Evolutionary conservation across 2,113 vertebrate species (phyloP), one percentile per base, ranked within the genome.

Genomic region (Malurus melanocephalus): DNA sequence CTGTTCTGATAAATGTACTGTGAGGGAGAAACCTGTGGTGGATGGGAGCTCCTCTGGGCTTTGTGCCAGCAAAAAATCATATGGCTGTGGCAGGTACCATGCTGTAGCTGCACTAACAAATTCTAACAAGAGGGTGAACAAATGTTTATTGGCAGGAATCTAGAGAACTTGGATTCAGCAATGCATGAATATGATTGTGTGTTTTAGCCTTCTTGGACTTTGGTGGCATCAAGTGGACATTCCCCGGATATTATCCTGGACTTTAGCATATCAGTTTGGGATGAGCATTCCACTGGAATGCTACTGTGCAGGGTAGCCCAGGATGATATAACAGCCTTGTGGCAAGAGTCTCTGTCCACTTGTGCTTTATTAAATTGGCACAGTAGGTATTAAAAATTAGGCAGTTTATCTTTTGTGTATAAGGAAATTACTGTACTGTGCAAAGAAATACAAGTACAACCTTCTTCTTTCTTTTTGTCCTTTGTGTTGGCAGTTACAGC

Each of bases 241-340:
- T 40, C 10, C 19, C n/a, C 65, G 46, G 33, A 26, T 55, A 7
- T 62, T 55, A 48, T 48, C 20, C 35, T n/a, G 42, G 40, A 9
- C 27, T 61, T 38, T 4, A 15, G 21, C 1, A 1, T 52, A 11
- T 33, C 0, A 0, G 0, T 59, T 46, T 55, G n/a, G 38, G 56
- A 14, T 33, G 40, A 57, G 16, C 3, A 5, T 52, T 87, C 10
- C 12, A 16, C 21, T 53, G 22, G 13, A 83, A 33, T 10, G 23
- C 14, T 2, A 10, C 14, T 43, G 7, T 26, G 11, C 5, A 16
- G 40, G 51, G 17, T 40, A 80, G 65, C 10, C 35, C 1, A 8
- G 46, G n/a, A 28, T 49, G 20, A 19, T n/a, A 28, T 9, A 87
- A 59, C 12, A 68, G 28, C 52, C 1, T 0, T 12, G 32, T 72